These are phyloP conservation scores for Nautilus pompilius DNA, from an alignment of 1,140 invertebrate genomes.

Conservation along the genomic window DNA sequence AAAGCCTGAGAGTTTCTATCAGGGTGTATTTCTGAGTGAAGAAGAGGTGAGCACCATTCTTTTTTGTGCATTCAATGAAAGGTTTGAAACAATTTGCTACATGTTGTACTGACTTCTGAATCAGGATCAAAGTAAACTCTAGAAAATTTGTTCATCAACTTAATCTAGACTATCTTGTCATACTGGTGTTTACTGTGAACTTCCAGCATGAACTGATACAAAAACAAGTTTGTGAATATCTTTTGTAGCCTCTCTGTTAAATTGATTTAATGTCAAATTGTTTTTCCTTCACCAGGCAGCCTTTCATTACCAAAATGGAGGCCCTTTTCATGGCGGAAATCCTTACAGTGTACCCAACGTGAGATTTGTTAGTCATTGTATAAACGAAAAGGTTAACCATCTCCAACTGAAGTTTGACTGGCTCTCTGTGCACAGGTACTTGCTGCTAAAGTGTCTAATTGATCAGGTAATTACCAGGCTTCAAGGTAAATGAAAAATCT, in stretches of 20 bases:
- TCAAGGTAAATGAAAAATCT: not conserved
- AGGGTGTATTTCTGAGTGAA: conserved; percentile 39
- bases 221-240: no score
- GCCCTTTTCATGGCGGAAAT: conserved; percentile 30
- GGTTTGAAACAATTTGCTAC: no score
- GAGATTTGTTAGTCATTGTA: conserved; percentile 12
- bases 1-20: conserved; percentile 36
- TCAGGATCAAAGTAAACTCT: no score
- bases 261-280: no score
- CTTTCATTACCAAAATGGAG: conserved; percentile 48
- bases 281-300: no score
- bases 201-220: no score
- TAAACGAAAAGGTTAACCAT: conserved; percentile 31
- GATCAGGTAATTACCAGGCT: conserved; percentile 21
- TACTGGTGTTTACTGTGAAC: no score
- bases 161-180: no score
- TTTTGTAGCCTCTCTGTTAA: no score
- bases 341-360: conserved; percentile 35
- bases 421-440: conserved; percentile 33
- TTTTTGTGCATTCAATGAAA: no score
- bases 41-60: conserved; percentile 45
- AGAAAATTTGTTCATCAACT: no score
- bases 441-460: conserved; percentile 39
- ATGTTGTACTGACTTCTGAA: no score
- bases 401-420: conserved; percentile 29